Base-by-base conservation (phyloP, 2,888 invertebrate genomes). In the Rhamnusium bicolor region DNA sequence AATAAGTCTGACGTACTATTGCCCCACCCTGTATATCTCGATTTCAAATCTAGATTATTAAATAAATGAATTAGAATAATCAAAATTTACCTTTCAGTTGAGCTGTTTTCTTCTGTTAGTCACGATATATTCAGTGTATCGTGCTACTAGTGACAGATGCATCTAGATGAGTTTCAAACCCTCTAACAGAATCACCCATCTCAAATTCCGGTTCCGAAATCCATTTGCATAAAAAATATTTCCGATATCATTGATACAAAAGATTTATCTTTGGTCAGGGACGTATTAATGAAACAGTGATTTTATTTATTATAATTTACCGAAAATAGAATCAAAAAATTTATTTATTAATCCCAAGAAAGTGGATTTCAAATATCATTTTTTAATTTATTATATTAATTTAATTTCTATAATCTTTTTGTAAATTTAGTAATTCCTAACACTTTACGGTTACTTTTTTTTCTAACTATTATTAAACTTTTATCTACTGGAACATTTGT, bases 191-290 rank as follows among this genome's bases (percentile, higher is more conserved):
- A 58, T 58, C 32, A 79, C 77, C 75, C 81, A 80, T 79, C 79
- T 71, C 72, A 74, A 80, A 80, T 80, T 80, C 80, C 78, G 79
- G 69, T 80, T 81, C 78, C 77, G 80, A 77, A 76, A 75, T 74
- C 77, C 77, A 81, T 82, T 82, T 82, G 73, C 82, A 80, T 82
- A 80, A 81, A 82, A 81, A 40, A 40, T 81, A 82, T 82, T 82
- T 78, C 80, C 80, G 79, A 80, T 81, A 81, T 81, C 78, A 79
- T 66, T 54, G 54, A 54, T 12, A 54, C 18, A 58, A 58, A 58
- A 58, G 29, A 58, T 58, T n/a, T 40, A 40, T 58, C 58, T 6
- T 32, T 18, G 29, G 8, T 16, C 32, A 32, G 29, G 58, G 29
- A 16, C 32, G 58, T 58, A 58, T 32, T 10, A 8, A 58, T 12